Conservation (phyloP, 2,797 vertebrate genomes). For the Premnoplex brunnescens region DNA sequence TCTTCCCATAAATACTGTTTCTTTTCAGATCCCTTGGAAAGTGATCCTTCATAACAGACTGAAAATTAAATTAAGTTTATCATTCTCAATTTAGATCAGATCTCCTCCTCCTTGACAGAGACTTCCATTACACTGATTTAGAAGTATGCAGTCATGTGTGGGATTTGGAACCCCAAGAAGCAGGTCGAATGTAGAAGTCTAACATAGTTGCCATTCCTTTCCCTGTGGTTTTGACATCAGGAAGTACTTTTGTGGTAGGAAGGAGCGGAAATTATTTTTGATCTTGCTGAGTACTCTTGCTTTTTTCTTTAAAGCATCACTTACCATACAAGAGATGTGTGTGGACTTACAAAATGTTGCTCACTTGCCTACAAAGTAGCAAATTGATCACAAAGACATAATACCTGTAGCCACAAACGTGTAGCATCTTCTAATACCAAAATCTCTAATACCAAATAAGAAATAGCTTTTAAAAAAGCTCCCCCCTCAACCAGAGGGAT, state of each 20-base stretch:
- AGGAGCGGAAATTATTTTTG: neutral
- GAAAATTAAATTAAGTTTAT: neutral
- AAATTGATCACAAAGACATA: neutral
- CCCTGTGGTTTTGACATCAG: neutral
- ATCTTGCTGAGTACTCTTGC: neutral
- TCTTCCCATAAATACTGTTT: neutral
- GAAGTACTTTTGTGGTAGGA: neutral
- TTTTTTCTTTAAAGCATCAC: neutral
- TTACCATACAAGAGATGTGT: neutral
- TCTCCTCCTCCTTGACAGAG: neutral
- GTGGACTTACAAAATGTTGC: neutral
- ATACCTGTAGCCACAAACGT: neutral
- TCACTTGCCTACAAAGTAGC: neutral
- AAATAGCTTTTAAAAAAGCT: neutral
- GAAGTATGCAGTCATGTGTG: neutral
- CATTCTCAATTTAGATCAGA: neutral
- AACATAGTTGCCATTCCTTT: neutral
- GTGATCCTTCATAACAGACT: neutral
- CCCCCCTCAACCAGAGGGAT: neutral
- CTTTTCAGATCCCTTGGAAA: neutral
- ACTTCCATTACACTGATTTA: neutral
- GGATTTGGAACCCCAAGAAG: neutral
- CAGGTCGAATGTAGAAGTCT: rapidly evolving
- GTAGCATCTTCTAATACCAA: neutral
- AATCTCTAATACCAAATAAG: neutral